phyloP scores from a whole-genome alignment of 2,113 vertebrate species.

The Cololabis saira region DNA sequence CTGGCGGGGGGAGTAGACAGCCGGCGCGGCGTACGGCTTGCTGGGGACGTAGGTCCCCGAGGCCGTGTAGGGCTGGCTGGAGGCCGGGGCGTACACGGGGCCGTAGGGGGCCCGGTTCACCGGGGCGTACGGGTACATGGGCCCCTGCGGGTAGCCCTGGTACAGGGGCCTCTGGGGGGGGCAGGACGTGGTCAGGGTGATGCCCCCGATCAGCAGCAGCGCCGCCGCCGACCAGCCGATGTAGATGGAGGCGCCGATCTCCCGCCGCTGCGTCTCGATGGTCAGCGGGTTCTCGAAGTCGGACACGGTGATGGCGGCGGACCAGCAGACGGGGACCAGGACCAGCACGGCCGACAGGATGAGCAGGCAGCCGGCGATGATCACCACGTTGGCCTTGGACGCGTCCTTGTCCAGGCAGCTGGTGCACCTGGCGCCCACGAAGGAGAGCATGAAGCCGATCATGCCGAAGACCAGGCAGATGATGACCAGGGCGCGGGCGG shows the following conservation, averaged over 20 bases:
- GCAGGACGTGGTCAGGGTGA: slow-evolving; percentile 79
- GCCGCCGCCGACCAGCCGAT: slow-evolving; percentile 77
- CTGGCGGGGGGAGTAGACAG: slow-evolving; percentile 50
- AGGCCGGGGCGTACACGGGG: slow-evolving; percentile 62
- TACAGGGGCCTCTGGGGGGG: slow-evolving; percentile 65
- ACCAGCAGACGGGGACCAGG: slow-evolving; percentile 81
- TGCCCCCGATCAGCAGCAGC: slow-evolving; percentile 77
- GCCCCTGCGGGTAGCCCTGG: slow-evolving; percentile 34
- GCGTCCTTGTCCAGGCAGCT: slow-evolving; percentile 71
- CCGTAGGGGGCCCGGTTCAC: slow-evolving; percentile 39
- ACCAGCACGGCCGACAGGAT: slow-evolving; percentile 64
- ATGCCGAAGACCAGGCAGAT: slow-evolving; percentile 73
- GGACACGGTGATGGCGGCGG: slow-evolving; percentile 73
- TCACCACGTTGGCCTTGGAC: slow-evolving; percentile 71
- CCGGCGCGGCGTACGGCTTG: slow-evolving; percentile 66
- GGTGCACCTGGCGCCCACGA: slow-evolving; percentile 77
- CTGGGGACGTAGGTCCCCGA: slow-evolving; percentile 53
- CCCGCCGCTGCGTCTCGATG: slow-evolving; percentile 68
- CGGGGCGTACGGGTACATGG: slow-evolving; percentile 63
- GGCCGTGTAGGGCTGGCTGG: slow-evolving; percentile 55
- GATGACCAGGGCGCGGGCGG: slow-evolving; percentile 82
- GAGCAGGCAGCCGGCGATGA: slow-evolving; percentile 70
- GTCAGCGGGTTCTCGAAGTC: slow-evolving; percentile 71
- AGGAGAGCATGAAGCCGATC: slow-evolving; percentile 70
- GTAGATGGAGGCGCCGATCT: slow-evolving; percentile 80